phyloP scores from a whole-genome alignment of 2,888 invertebrate species.

The Apamea monoglypha region DNA sequence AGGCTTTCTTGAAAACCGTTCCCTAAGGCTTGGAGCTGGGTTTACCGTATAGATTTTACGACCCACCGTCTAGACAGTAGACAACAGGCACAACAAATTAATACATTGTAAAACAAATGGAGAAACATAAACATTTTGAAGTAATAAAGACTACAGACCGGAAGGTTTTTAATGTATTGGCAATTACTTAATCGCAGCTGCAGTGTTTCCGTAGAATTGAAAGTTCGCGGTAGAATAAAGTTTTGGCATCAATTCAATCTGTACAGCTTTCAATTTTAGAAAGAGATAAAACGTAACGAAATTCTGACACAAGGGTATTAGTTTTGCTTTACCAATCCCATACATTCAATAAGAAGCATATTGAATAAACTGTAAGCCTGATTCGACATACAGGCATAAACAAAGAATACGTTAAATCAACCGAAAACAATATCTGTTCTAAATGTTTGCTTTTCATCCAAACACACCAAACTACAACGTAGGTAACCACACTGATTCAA shows the following conservation, averaged over 20 bases:
- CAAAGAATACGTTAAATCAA: slow-evolving; percentile 20
- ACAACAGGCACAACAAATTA: slow-evolving; percentile 49
- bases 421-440: slow-evolving; percentile 28
- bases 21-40: slow-evolving; percentile 26
- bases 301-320: background rate
- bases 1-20: slow-evolving; percentile 40
- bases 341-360: slow-evolving; percentile 3
- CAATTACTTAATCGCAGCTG: slow-evolving; percentile 25
- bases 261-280: background rate
- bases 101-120: slow-evolving; percentile 50
- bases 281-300: background rate
- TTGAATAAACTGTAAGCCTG: slow-evolving; percentile 11
- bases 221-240: background rate
- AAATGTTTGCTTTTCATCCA: slow-evolving; percentile 22
- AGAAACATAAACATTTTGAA: slow-evolving; percentile 28
- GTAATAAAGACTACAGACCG: slow-evolving; percentile 25
- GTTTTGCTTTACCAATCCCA: background rate
- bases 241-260: background rate
- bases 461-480: slow-evolving; percentile 22
- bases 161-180: slow-evolving; percentile 33
- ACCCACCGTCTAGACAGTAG: slow-evolving; percentile 64
- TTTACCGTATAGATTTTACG: slow-evolving; percentile 64
- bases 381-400: slow-evolving; percentile 20
- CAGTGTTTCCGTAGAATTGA: background rate
- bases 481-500: slow-evolving; percentile 30